phyloP scores from a whole-genome alignment of 2,888 invertebrate species.

The Drosophila mulleri region DNA sequence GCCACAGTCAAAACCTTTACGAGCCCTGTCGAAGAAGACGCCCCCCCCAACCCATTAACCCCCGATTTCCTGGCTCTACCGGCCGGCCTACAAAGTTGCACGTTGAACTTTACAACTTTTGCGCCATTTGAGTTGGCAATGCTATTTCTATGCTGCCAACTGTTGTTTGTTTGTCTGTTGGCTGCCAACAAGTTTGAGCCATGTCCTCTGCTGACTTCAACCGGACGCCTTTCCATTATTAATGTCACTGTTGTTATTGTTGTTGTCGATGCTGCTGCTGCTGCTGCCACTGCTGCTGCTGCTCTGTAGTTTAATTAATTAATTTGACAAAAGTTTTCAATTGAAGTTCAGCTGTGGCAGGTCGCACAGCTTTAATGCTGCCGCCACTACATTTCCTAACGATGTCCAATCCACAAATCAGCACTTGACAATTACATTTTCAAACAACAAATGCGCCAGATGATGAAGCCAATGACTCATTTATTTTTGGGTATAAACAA shows the following conservation, averaged over 20 bases:
- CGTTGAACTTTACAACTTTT: conserved; percentile 75
- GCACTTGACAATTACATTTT: conserved; percentile 36
- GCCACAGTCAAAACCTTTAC: conserved; percentile 44
- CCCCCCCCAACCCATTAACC: not conserved
- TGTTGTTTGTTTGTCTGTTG: conserved; percentile 65
- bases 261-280: conserved; percentile 7
- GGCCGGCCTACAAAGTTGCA: conserved; percentile 70
- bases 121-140: conserved; percentile 50
- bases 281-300: not conserved
- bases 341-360: conserved; percentile 53
- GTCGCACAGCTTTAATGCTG: conserved; percentile 50
- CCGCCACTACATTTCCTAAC: conserved; percentile 17
- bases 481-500: conserved; percentile 37
- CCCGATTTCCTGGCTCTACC: not conserved
- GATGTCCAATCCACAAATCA: conserved; percentile 26
- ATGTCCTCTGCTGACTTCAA: conserved; percentile 60
- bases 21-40: conserved; percentile 20
- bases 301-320: conserved; percentile 71
- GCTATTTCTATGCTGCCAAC: conserved; percentile 27
- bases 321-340: conserved; percentile 79
- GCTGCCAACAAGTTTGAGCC: conserved; percentile 59
- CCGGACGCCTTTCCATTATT: conserved; percentile 76
- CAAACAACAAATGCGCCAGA: conserved; percentile 21
- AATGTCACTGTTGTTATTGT: conserved; percentile 56
- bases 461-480: conserved; percentile 53